Evolutionary conservation across 2,797 vertebrate genomes (phyloP).

Genomic region (Phataginus tricuspis): DNA sequence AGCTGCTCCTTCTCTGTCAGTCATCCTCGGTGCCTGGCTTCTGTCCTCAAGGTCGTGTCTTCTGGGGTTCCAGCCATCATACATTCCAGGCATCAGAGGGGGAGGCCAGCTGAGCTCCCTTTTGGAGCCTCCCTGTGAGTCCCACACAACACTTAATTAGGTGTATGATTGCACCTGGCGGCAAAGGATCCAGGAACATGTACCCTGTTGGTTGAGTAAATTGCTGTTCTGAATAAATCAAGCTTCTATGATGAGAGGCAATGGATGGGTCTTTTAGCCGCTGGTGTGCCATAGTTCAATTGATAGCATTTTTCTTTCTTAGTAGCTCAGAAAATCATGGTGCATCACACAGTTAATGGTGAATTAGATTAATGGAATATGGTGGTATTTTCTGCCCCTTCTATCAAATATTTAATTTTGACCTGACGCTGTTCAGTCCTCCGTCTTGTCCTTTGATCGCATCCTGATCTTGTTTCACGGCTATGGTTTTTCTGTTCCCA

Average conservation of each 20-base stretch:
- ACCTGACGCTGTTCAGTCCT: background rate
- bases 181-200: background rate
- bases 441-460: background rate
- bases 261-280: background rate
- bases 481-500: background rate
- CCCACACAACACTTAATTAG: background rate
- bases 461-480: background rate
- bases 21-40: background rate
- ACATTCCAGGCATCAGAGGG: background rate
- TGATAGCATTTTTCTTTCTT: background rate
- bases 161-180: background rate
- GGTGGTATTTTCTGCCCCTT: background rate
- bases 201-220: background rate
- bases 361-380: background rate
- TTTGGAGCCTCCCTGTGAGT: background rate
- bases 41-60: background rate
- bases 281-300: background rate
- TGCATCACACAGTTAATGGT: background rate
- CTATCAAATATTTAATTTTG: background rate
- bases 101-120: background rate
- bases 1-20: background rate
- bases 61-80: background rate
- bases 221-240: background rate
- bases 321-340: background rate
- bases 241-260: background rate